Conservation (phyloP, 2,888 invertebrate species). For the Lochmaea crataegi region DNA sequence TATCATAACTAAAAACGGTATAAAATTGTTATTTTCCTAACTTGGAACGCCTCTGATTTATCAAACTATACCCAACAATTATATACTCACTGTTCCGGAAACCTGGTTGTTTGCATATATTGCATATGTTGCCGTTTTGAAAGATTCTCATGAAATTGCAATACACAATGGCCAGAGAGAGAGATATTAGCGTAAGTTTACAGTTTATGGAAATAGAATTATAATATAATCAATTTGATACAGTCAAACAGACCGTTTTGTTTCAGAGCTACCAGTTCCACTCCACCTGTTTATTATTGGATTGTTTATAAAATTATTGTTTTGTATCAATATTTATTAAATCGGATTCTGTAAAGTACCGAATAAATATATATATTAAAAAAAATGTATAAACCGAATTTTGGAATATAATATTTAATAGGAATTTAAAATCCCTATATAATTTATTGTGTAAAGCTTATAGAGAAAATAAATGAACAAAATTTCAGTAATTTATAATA, state of each 20-base stretch:
- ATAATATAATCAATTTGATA: slow-evolving; percentile 27
- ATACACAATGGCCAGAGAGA: slow-evolving; percentile 8
- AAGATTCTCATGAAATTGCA: slow-evolving; percentile 38
- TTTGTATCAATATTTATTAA: slow-evolving; percentile 18
- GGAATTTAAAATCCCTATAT: neutral
- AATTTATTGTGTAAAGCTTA: neutral
- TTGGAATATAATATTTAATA: neutral
- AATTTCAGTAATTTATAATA: neutral
- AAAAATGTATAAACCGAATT: neutral
- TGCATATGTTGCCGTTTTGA: slow-evolving; percentile 37
- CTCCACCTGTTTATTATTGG: slow-evolving; percentile 8
- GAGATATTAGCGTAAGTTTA: slow-evolving; percentile 27
- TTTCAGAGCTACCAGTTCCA: slow-evolving; percentile 1
- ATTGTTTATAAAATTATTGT: too few relatives aligned
- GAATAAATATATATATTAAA: neutral
- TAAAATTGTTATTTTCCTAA: neutral
- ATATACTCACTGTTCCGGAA: slow-evolving; percentile 37
- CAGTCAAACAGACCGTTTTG: slow-evolving; percentile 16
- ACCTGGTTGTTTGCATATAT: slow-evolving; percentile 33
- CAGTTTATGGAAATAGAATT: slow-evolving; percentile 27
- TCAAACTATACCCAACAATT: slow-evolving; percentile 28
- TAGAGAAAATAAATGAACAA: neutral
- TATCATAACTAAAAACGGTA: neutral
- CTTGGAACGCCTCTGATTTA: slow-evolving; percentile 17
- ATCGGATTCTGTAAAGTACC: neutral